A percentile compares a stretch with the other conserved stretches of the same genome.
phyloP scores from a whole-genome alignment of 2,797 vertebrate genomes.

The Microhierax caerulescens region DNA sequence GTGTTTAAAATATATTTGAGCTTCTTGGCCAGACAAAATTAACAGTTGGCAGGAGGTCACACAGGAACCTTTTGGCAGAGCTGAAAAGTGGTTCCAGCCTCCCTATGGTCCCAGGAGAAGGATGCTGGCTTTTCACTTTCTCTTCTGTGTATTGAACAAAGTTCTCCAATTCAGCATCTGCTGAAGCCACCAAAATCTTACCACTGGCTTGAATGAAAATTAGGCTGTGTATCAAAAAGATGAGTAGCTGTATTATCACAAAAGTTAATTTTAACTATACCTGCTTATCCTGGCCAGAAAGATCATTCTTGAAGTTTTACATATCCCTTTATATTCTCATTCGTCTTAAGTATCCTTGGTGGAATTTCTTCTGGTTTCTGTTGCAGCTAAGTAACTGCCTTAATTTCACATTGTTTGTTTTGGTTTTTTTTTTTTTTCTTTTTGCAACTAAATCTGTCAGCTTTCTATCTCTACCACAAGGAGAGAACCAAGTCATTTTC shows the following conservation, averaged over 20 bases:
- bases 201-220: neutral
- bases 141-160: neutral
- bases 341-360: fast-evolving
- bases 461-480: neutral
- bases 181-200: neutral
- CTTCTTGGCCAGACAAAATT: constrained; percentile 18
- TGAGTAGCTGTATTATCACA: neutral
- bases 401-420: fast-evolving
- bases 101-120: neutral
- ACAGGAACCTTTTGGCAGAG: neutral
- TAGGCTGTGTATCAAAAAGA: neutral
- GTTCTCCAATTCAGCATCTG: neutral
- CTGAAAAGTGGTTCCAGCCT: neutral
- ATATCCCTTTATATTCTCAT: neutral
- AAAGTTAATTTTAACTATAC: neutral
- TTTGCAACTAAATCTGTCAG: neutral
- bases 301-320: neutral
- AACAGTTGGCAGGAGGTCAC: constrained; percentile 13
- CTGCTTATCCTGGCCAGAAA: neutral
- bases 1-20: constrained; percentile 28
- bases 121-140: neutral
- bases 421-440: neutral
- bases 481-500: neutral
- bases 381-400: neutral
- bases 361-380: neutral